Evolutionary conservation across 2,888 invertebrate species (phyloP).

Genomic region (Dyspetes luteomarginatus): DNA sequence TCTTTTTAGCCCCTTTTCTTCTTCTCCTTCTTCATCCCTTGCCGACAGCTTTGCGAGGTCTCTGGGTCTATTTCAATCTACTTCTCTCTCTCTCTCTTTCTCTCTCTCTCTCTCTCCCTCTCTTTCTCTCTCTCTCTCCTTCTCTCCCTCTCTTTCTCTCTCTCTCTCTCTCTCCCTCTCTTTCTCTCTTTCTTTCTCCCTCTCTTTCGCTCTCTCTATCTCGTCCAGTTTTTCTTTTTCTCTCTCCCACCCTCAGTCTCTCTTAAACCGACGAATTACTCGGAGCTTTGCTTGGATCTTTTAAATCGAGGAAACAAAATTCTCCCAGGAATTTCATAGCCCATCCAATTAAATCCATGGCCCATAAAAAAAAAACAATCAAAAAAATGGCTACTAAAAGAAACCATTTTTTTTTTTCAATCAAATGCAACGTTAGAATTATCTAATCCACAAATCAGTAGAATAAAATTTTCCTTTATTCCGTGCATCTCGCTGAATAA

Average conservation of each 20-base stretch:
- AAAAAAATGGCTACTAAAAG: too few relatives aligned
- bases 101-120: slow-evolving; percentile 37
- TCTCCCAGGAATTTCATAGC: background rate
- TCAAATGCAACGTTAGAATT: too few relatives aligned
- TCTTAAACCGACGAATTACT: slow-evolving; percentile 54
- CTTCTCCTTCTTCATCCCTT: slow-evolving; percentile 54
- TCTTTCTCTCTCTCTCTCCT: too few relatives aligned
- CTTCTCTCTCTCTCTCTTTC: slow-evolving; percentile 37
- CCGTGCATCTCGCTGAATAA: too few relatives aligned
- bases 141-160: slow-evolving; percentile 62
- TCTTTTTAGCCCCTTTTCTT: slow-evolving; percentile 21
- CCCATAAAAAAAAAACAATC: background rate
- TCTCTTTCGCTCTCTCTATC: slow-evolving; percentile 36
- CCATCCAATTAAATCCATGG: too few relatives aligned
- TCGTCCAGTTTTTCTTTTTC: too few relatives aligned
- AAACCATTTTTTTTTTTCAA: too few relatives aligned
- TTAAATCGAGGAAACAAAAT: background rate
- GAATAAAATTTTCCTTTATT: too few relatives aligned
- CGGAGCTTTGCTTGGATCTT: slow-evolving; percentile 28
- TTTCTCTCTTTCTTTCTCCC: slow-evolving; percentile 30
- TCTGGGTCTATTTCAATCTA: slow-evolving; percentile 63
- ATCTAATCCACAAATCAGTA: too few relatives aligned
- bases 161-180: slow-evolving; percentile 31
- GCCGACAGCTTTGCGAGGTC: slow-evolving; percentile 23
- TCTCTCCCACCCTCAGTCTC: slow-evolving; percentile 62